Conservation (phyloP, 2,797 vertebrate genomes). For the Florisuga fusca region DNA sequence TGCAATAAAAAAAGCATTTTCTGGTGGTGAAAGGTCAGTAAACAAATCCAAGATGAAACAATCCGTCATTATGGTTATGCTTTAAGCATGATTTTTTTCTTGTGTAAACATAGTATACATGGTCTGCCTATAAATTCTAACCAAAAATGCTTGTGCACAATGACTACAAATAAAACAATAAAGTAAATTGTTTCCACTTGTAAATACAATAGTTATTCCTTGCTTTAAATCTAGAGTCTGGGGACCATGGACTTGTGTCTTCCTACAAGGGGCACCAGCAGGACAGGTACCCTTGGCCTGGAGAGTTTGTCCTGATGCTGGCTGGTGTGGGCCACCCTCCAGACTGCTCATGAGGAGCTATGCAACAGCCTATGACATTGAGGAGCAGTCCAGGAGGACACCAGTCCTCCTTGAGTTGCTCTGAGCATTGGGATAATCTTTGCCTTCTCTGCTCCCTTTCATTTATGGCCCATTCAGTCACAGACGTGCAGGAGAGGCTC, state of each 20-base stretch:
- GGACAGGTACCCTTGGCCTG: not conserved
- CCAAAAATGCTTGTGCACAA: not conserved
- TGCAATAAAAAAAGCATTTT: conserved; percentile 31
- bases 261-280: not conserved
- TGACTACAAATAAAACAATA: not conserved
- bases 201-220: not conserved
- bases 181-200: not conserved
- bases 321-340: not conserved
- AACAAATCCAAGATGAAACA: conserved; percentile 2
- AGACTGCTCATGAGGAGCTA: not conserved
- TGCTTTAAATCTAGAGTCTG: not conserved
- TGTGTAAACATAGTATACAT: not conserved
- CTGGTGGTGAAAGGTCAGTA: conserved; percentile 29
- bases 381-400: not conserved
- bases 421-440: not conserved
- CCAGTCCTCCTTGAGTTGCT: not conserved
- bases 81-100: not conserved
- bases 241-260: not conserved
- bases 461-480: not conserved
- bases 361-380: not conserved
- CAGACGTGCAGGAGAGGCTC: not conserved
- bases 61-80: not conserved
- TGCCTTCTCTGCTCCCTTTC: not conserved
- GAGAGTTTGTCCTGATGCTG: not conserved
- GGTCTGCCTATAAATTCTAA: not conserved